Conservation (phyloP, 2,888 invertebrate genomes). For the Hydriomena furcata region DNA sequence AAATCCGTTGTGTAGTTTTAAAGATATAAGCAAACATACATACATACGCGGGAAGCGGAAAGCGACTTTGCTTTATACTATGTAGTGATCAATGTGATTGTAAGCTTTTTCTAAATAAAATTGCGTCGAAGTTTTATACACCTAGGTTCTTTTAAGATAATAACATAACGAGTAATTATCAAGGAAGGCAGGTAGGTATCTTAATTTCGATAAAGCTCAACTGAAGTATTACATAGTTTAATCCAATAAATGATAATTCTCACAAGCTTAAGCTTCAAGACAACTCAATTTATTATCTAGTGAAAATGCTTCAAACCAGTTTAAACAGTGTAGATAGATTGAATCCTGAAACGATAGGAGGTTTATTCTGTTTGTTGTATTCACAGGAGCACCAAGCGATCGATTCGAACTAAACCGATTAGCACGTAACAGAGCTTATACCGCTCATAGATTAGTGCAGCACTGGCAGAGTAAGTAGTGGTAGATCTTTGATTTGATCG, state of each 20-base stretch:
- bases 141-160: too few relatives aligned
- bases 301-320: conserved; percentile 13
- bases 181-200: too few relatives aligned
- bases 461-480: too few relatives aligned
- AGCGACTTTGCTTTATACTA: too few relatives aligned
- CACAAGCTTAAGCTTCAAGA: not conserved
- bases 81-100: too few relatives aligned
- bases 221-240: not conserved
- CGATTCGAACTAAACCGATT: conserved; percentile 47
- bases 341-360: conserved; percentile 34
- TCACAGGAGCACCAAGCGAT: conserved; percentile 35
- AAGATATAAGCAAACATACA: too few relatives aligned
- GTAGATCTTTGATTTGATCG: too few relatives aligned
- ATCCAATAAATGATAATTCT: not conserved
- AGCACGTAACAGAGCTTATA: conserved; percentile 36
- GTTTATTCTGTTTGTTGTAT: conserved; percentile 35
- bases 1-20: too few relatives aligned
- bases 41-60: too few relatives aligned
- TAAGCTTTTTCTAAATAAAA: too few relatives aligned
- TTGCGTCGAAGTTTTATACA: too few relatives aligned
- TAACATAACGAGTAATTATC: too few relatives aligned
- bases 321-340: conserved; percentile 27
- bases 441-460: conserved; percentile 3
- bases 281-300: conserved; percentile 9
- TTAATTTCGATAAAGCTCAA: not conserved